These are phyloP conservation scores for Pachycephus smyrnensis DNA, from an alignment of 2,888 invertebrate species.

Conservation along the genomic window DNA sequence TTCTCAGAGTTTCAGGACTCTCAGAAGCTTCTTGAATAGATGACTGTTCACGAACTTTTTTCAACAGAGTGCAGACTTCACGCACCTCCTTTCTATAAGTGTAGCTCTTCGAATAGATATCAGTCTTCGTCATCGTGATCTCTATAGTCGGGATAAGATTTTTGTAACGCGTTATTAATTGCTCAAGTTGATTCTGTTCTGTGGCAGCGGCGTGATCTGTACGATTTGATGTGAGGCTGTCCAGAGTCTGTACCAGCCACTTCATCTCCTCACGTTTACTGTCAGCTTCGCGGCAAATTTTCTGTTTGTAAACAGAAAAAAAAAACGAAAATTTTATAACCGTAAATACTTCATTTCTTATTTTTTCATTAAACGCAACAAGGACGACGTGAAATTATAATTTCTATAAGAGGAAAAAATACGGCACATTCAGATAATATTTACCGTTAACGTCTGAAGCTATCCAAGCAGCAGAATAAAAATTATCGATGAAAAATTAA, in stretches of 20 bases:
- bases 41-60: constrained; percentile 81
- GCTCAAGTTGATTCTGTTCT: constrained; percentile 86
- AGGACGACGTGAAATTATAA: background rate
- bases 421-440: constrained; percentile 23
- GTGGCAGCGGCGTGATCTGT: constrained; percentile 82
- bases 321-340: constrained; percentile 14
- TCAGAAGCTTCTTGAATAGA: constrained; percentile 76
- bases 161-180: constrained; percentile 88
- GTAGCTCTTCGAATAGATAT: constrained; percentile 92
- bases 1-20: constrained; percentile 79
- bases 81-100: constrained; percentile 90
- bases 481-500: background rate
- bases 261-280: constrained; percentile 93
- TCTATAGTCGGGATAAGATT: constrained; percentile 92
- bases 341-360: background rate
- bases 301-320: constrained; percentile 70
- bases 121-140: constrained; percentile 92
- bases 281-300: constrained; percentile 91
- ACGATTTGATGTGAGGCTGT: constrained; percentile 85
- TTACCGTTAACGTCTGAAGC: constrained; percentile 61
- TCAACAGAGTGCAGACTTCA: constrained; percentile 84
- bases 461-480: constrained; percentile 38
- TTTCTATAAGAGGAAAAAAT: background rate
- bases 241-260: constrained; percentile 92
- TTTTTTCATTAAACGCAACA: background rate